Conservation (phyloP, 1,140 invertebrate species). For the Drosophila sproati region DNA sequence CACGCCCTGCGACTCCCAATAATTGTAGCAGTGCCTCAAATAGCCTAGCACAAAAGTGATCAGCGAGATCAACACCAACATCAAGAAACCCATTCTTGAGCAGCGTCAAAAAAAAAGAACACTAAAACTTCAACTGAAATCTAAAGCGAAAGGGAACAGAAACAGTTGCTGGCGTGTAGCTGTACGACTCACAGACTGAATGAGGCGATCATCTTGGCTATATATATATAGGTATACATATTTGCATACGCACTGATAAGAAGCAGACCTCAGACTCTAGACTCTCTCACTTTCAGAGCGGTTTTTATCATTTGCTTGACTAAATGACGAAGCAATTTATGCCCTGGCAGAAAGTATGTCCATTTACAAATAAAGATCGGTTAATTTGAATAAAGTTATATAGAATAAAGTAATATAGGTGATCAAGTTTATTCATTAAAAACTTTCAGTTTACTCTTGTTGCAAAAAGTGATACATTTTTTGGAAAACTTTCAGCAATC, state of each 20-base stretch:
- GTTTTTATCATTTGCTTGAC: constrained; percentile 1
- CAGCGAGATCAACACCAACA: constrained; percentile 16
- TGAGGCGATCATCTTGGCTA: not conserved
- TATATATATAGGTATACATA: constrained; percentile 9
- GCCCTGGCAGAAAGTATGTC: not conserved
- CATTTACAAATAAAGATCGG: not conserved
- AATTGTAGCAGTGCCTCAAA: constrained; percentile 33
- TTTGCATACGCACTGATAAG: constrained; percentile 7
- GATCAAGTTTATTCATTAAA: no score
- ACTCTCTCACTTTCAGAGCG: not conserved
- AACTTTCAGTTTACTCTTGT: no score
- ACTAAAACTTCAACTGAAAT: not conserved
- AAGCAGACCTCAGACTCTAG: not conserved
- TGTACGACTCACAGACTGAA: not conserved
- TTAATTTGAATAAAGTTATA: not conserved
- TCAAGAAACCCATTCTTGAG: constrained; percentile 7
- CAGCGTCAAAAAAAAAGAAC: not conserved
- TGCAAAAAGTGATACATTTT: no score
- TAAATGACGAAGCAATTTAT: not conserved
- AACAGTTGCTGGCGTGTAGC: not conserved
- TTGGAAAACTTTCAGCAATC: no score
- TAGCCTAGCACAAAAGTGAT: constrained; percentile 33
- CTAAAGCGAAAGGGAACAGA: not conserved
- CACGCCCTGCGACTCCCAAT: constrained; percentile 43
- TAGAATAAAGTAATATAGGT: not conserved